These are phyloP conservation scores for Melopsittacus undulatus DNA, from an alignment of 2,797 vertebrate genomes.

Conservation along the genomic window DNA sequence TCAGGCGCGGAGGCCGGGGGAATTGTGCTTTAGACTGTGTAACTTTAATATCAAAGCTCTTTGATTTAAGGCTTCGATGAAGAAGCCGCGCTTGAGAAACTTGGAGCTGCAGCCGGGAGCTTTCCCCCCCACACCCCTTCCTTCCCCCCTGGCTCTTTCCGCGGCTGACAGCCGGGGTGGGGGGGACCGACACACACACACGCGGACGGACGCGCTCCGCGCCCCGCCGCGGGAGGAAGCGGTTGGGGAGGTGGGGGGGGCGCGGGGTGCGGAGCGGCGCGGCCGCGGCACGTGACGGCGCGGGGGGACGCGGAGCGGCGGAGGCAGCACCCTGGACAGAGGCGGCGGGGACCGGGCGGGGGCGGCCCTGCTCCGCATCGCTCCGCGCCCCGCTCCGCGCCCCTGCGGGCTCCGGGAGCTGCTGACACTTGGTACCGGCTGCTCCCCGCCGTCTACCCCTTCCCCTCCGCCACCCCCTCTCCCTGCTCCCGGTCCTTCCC, in stretches of 20 bases:
- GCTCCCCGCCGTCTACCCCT: conserved; percentile 78
- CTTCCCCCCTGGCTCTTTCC: conserved; percentile 44
- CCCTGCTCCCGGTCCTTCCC: conserved; percentile 65
- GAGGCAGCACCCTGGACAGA: conserved; percentile 96
- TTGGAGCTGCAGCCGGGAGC: conserved; percentile 65
- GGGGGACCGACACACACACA: not conserved
- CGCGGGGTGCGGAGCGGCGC: not conserved
- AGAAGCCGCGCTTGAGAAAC: conserved; percentile 75
- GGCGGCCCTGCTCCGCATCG: not conserved
- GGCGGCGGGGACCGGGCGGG: conserved; percentile 78
- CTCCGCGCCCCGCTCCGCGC: not conserved
- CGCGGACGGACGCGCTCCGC: not conserved
- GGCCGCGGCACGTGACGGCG: conserved; percentile 85
- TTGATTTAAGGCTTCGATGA: conserved; percentile 73
- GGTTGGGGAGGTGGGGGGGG: not conserved
- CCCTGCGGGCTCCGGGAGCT: conserved; percentile 65
- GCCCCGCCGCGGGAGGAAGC: not conserved
- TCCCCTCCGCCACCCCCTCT: conserved; percentile 72
- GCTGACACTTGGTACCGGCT: conserved; percentile 70
- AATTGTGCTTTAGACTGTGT: conserved; percentile 71
- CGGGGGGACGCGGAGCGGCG: conserved; percentile 77
- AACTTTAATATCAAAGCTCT: conserved; percentile 82
- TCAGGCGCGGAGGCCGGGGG: conserved; percentile 64
- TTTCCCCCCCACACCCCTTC: conserved; percentile 31
- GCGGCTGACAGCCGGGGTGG: conserved; percentile 49